A percentile compares a stretch with the other conserved stretches of the same genome.
Evolutionary conservation across 2,113 vertebrate genomes (phyloP).

Genomic region (Zapus hudsonius): DNA sequence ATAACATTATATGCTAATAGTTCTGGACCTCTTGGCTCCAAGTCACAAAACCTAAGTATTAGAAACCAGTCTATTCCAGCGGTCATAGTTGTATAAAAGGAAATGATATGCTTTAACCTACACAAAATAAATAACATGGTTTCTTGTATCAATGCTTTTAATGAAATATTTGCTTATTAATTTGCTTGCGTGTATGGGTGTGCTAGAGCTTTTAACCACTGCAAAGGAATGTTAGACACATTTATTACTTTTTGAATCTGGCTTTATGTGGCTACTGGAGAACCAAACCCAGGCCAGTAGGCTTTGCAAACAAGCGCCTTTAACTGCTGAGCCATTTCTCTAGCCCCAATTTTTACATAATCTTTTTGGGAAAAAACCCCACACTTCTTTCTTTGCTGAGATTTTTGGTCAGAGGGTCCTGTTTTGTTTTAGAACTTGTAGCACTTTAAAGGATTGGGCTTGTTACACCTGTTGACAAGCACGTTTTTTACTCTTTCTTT

Average conservation of each 20-base stretch:
- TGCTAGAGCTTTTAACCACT: too few relatives aligned
- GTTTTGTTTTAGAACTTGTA: not conserved
- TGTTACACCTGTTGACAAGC: not conserved
- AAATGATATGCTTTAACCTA: not conserved
- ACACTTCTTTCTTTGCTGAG: not conserved
- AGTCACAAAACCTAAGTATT: slow-evolving; percentile 27
- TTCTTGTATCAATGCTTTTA: not conserved
- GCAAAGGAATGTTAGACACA: not conserved
- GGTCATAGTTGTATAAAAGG: not conserved
- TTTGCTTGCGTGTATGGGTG: too few relatives aligned
- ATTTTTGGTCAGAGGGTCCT: not conserved
- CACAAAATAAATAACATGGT: not conserved
- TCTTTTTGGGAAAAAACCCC: not conserved
- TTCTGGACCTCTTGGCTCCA: slow-evolving; percentile 35
- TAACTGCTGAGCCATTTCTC: too few relatives aligned
- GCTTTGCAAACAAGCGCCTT: too few relatives aligned
- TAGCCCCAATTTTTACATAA: not conserved
- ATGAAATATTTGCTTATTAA: not conserved
- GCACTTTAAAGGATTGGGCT: not conserved
- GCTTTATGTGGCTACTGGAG: not conserved
- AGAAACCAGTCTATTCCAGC: not conserved
- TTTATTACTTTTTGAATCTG: not conserved
- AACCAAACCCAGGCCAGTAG: too few relatives aligned
- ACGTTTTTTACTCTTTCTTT: not conserved
- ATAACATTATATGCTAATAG: slow-evolving; percentile 36